Evolutionary conservation across 2,888 invertebrate species (phyloP), one percentile per base, ranked within the genome.

Genomic region (Acrobasis repandana): DNA sequence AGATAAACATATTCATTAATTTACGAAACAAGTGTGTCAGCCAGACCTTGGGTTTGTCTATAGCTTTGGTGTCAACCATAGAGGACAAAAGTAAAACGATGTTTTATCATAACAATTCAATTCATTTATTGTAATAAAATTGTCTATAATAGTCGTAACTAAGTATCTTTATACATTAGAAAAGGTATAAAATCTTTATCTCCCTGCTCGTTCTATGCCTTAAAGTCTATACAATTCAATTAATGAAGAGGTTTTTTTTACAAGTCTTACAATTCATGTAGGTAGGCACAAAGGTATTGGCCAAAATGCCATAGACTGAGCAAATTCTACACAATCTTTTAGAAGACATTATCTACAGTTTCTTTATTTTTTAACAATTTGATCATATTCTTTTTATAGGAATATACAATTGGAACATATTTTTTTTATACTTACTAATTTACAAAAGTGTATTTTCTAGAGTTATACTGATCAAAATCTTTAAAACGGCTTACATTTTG

Each of bases 131-230:
- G 43, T 18, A 56, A 58, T 62, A 58, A 63, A 58, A 46, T 20
- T 51, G 60, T 60, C 54, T 57, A 49, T 61, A 64, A 52, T 56
- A 48, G 60, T 33, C 54, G 49, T 9, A 64, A 52, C 10, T 56
- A 34, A 20, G 20, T 56, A 47, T 54, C 16, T 46, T 61, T 60
- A 59, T 47, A 48, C 16, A 14, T 28, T 61, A 63, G 61, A 57
- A 65, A 65, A 65, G 63, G 60, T 67, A 67, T 20, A 67, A 67
- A 64, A 64, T 61, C 63, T 61, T 38, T 34, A 58, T 61, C 56
- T 56, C 54, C 54, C 16, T 50, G 33, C 49, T 48, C 36, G 47
- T 10, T 51, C 20, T 46, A 48, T 43, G 34, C 51, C 58, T 48
- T 59, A 56, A 47, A 50, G 4, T 38, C n/a, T 56, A 58, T 49